Evolutionary conservation across 2,888 invertebrate genomes (phyloP).

Genomic region (Leptinotarsa haldemani): DNA sequence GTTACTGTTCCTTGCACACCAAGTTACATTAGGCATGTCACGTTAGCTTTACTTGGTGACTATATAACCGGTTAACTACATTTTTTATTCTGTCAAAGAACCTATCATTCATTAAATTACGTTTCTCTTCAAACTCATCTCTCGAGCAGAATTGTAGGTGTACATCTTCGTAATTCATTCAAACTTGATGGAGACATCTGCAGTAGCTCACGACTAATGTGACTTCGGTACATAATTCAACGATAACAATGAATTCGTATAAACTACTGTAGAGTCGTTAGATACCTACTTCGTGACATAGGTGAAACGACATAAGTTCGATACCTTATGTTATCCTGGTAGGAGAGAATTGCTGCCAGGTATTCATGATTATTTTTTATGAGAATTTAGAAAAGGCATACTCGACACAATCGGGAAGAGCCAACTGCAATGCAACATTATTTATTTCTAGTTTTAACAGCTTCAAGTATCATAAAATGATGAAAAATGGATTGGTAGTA

Average conservation of each 20-base stretch:
- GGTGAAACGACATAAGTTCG: not conserved
- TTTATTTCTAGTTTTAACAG: too few species aligned
- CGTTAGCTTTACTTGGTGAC: not conserved
- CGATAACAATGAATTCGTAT: conserved; percentile 29
- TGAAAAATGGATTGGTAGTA: too few species aligned
- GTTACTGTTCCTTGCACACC: too few species aligned
- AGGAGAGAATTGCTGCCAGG: not conserved
- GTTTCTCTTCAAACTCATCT: not conserved
- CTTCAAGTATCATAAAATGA: too few species aligned
- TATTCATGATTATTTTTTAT: not conserved
- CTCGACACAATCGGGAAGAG: too few species aligned
- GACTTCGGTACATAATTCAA: conserved; percentile 29
- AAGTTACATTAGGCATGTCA: too few species aligned
- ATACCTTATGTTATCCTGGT: not conserved
- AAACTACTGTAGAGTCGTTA: conserved; percentile 12
- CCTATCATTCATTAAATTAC: not conserved
- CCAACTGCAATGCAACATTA: too few species aligned
- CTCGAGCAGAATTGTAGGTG: not conserved
- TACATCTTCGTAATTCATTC: conserved; percentile 33
- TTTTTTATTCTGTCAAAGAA: not conserved
- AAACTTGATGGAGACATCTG: conserved; percentile 36
- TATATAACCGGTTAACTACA: not conserved
- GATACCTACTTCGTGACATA: not conserved
- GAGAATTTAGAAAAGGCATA: not conserved
- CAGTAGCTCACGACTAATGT: conserved; percentile 39